Evolutionary conservation across 2,113 vertebrate species (phyloP), one percentile per base, ranked within the genome.

Genomic region (Castor canadensis): DNA sequence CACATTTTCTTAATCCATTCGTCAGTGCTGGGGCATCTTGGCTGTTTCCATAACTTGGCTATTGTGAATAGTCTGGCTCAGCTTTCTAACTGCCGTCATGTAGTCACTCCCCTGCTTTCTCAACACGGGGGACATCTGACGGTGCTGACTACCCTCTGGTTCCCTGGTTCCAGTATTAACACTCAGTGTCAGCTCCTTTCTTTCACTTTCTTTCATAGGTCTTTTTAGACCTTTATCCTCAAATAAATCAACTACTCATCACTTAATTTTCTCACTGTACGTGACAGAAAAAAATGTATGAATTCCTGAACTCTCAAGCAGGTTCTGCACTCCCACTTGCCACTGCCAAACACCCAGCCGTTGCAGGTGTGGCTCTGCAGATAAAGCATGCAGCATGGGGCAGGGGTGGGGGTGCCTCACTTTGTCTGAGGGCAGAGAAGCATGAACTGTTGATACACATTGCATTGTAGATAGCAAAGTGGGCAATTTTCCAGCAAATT

Each of bases 161-260:
- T 79, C 45, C 28, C 38, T 30, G 17, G 58, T 26, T 60, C 20
- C 19, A 22, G 2, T n/a, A 5, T 56, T 20, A 64, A 64, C 47
- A 13, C 28, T 79, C 6, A n/a, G 1, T 24, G 9, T 35, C 54
- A 40, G 30, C 69, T 64, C 72, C 69, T 28, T 45, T 64, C 47
- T 60, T 28, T 95, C 97, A 95, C 98, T 96, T 97, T 98, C 98
- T 93, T 98, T 96, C 90, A n/a, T n/a, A n/a, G n/a, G n/a, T 91
- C 80, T 82, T 73, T 73, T 69, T 93, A 43, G 66, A 85, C 6
- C 35, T 56, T 91, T 73, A 83, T 60, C 64, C 71, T 93, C 56
- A 77, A 54, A 40, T 64, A 94, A 89, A 40, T 22, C 75, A 75
- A 58, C 38, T 87, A 17, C 3, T 73, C 38, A 2, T 76, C 28